Evolutionary conservation across 2,888 invertebrate genomes (phyloP), one percentile per base, ranked within the genome.

Genomic region (Dryobota labecula): DNA sequence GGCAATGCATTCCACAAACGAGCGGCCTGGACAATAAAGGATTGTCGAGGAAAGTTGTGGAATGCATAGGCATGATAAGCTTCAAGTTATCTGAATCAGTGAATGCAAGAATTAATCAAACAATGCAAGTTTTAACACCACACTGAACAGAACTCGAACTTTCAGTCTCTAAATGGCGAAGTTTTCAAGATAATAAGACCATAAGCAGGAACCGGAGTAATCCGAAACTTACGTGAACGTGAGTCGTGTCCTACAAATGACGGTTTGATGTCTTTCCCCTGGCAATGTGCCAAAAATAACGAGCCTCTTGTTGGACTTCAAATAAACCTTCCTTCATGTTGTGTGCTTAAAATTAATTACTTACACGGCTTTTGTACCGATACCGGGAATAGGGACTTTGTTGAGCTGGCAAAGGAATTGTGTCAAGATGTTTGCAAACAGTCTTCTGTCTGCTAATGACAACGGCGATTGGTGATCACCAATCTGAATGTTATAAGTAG

Each of bases 251-350:
- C 80, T 80, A 79, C 70, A 77, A 76, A 85, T 86, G 83, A 84
- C 85, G 85, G 86, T 85, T 86, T 77, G 74, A 85, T 78, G 81
- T 73, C 66, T 80, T 70, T 67, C 51, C 74, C 65, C 65, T 86
- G 85, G 86, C 78, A 71, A 41, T 66, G 60, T 76, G 86, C 85
- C 85, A 86, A 80, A 85, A 80, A 78, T 83, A 83, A 80, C 73
- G 64, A 76, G 63, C 72, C 77, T 73, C 69, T 71, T 80, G 73
- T 81, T 81, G 70, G 76, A 63, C 62, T 80, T 67, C 65, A 75
- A 73, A 83, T 86, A 84, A 80, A 82, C 73, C 65, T 73, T 70
- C 61, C 36, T 74, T 84, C 54, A 64, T 73, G 58, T 60, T 64
- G 63, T 68, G 68, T 77, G 58, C 71, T 76, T 71, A 61, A 70